Conservation (phyloP, 1,140 invertebrate genomes). For the Lasioglossum albipes region DNA sequence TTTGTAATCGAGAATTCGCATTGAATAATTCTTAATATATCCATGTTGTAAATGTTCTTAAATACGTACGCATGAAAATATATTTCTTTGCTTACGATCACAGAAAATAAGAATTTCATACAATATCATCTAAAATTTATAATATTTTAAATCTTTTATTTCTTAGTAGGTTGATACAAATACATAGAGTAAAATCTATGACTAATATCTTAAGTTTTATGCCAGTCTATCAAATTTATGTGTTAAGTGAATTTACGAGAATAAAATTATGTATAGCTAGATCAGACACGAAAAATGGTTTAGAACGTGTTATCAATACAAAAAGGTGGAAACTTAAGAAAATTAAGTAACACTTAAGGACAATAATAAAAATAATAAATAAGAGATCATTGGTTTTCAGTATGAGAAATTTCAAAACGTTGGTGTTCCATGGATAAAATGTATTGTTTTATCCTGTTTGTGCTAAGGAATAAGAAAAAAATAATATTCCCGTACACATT, state of each 20-base stretch:
- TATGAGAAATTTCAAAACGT: background rate
- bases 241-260: constrained; percentile 13
- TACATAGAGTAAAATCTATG: constrained; percentile 36
- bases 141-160: constrained; percentile 43
- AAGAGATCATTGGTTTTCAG: background rate
- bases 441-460: background rate
- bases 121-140: constrained; percentile 6
- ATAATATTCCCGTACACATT: background rate
- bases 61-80: background rate
- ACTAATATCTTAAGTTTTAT: constrained; percentile 28
- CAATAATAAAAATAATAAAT: background rate
- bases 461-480: background rate
- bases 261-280: constrained; percentile 20
- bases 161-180: constrained; percentile 39
- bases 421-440: background rate
- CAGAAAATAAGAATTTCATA: constrained; percentile 8
- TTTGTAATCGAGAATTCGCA: background rate
- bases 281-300: constrained; percentile 33
- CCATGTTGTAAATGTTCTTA: background rate
- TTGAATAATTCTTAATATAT: background rate
- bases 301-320: background rate
- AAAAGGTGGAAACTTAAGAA: background rate
- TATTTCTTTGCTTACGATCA: background rate
- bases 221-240: constrained; percentile 26
- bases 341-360: background rate